A percentile compares a stretch with the other conserved stretches of the same genome.
phyloP scores from a whole-genome alignment of 2,113 vertebrate genomes.

The Vulpes lagopus region DNA sequence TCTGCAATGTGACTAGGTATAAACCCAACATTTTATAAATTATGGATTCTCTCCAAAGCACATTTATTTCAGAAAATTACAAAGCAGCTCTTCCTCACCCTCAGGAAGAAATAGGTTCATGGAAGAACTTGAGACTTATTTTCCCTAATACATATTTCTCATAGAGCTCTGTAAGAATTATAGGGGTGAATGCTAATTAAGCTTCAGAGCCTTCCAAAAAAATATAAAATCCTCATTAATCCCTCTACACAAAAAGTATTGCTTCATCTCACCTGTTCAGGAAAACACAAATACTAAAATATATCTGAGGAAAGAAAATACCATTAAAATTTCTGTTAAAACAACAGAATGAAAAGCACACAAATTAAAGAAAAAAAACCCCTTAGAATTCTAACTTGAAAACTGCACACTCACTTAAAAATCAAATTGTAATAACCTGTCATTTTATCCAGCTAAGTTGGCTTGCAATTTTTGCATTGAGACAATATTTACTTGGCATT shows the following conservation, averaged over 20 bases:
- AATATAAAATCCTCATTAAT: not conserved
- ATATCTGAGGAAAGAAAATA: constrained; percentile 32
- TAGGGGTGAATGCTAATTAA: constrained; percentile 39
- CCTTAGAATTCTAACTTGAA: constrained; percentile 20
- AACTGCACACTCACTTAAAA: constrained; percentile 16
- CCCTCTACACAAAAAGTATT: constrained; percentile 1
- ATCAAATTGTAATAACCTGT: not conserved
- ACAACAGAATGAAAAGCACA: not conserved
- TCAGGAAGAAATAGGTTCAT: constrained; percentile 45
- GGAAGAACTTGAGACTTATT: constrained; percentile 40
- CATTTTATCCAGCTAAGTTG: constrained; percentile 33
- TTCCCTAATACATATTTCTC: constrained; percentile 30
- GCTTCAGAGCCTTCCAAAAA: not conserved
- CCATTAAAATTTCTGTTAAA: constrained; percentile 43
- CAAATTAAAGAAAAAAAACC: not conserved
- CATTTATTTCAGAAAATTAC: constrained; percentile 67
- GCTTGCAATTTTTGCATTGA: constrained; percentile 31
- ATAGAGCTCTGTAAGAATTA: constrained; percentile 54
- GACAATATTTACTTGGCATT: constrained; percentile 63
- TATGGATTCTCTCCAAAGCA: not conserved
- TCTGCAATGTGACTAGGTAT: not conserved
- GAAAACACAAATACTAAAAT: not conserved
- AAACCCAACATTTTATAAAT: constrained; percentile 53
- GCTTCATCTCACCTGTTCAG: not conserved
- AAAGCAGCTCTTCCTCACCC: constrained; percentile 30